phyloP scores from a whole-genome alignment of 2,797 vertebrate genomes.

The Podargus strigoides region DNA sequence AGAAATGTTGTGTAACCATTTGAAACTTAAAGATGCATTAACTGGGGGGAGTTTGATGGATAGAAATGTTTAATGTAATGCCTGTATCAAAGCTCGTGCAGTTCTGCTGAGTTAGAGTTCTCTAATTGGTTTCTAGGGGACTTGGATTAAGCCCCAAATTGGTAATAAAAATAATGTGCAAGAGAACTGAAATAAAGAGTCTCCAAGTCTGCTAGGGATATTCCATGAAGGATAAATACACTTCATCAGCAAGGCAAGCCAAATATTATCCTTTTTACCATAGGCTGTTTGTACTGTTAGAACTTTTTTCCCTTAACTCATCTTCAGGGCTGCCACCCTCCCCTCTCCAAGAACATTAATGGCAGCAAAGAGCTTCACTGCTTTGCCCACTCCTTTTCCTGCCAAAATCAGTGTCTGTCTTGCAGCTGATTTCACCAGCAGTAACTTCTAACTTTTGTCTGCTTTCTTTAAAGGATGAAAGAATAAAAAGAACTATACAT shows the following conservation, averaged over 20 bases:
- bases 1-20: not conserved
- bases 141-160: not conserved
- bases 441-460: not conserved
- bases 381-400: not conserved
- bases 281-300: not conserved
- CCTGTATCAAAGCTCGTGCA: slow-evolving; percentile 1
- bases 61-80: slow-evolving; percentile 1
- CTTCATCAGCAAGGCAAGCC: slow-evolving; percentile 4
- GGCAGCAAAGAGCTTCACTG: not conserved
- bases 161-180: not conserved
- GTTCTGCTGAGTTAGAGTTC: not conserved
- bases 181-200: not conserved
- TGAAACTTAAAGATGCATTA: not conserved
- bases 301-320: not conserved
- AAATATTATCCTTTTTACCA: not conserved
- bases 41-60: not conserved
- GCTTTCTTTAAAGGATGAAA: not conserved
- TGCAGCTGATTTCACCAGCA: not conserved
- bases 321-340: not conserved
- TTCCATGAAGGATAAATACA: not conserved
- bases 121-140: slow-evolving; percentile 46
- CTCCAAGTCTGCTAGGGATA: not conserved
- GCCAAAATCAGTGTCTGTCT: not conserved
- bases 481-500: not conserved
- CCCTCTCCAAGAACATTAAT: not conserved